Conservation (phyloP, 2,888 invertebrate genomes). For the Polydrusus cervinus region DNA sequence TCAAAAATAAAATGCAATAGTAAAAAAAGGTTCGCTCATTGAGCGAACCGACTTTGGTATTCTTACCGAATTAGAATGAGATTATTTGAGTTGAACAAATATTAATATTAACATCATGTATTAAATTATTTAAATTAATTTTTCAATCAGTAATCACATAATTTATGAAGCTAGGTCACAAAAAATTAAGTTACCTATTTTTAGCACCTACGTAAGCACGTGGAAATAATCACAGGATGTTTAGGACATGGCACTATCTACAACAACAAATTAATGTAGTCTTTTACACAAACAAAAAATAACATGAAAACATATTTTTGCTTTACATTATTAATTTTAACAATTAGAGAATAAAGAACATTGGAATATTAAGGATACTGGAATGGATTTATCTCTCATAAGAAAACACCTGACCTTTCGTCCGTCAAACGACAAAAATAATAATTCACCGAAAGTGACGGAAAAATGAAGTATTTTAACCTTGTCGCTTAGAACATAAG, state of each 20-base stretch:
- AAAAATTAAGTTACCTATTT: neutral
- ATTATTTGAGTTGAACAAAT: neutral
- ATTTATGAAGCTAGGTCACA: neutral
- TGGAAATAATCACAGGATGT: neutral
- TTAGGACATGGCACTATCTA: neutral
- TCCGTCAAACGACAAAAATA: too few species aligned
- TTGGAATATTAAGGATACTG: neutral
- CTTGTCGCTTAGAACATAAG: too few species aligned
- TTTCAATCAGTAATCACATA: too few species aligned
- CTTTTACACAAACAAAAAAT: neutral
- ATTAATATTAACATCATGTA: neutral
- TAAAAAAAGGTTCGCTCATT: too few species aligned
- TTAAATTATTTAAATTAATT: too few species aligned
- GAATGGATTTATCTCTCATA: neutral
- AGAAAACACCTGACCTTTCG: too few species aligned
- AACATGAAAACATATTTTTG: neutral
- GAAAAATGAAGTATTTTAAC: too few species aligned
- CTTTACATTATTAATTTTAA: slow-evolving; percentile 10
- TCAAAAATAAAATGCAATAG: too few species aligned
- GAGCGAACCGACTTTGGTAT: too few species aligned
- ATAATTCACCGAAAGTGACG: too few species aligned
- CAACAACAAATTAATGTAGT: slow-evolving; percentile 1
- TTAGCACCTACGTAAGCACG: slow-evolving; percentile 7
- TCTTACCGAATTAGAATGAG: too few species aligned
- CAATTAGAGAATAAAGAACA: neutral